Conservation (phyloP, 2,113 vertebrate species). For the Artemisiospiza belli region DNA sequence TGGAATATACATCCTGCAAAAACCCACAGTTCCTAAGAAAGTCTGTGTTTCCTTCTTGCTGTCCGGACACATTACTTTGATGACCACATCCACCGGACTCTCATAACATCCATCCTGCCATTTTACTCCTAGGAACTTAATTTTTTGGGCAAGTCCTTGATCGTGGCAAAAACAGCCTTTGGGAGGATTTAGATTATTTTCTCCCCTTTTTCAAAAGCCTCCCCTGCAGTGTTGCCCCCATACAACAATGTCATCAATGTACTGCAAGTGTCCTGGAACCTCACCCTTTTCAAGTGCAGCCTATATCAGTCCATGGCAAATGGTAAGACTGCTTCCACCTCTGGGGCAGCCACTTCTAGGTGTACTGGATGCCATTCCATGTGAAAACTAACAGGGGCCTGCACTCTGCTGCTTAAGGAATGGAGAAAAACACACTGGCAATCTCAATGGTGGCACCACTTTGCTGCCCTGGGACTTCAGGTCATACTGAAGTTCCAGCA, state of each 20-base stretch:
- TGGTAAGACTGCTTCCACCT: neutral
- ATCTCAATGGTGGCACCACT: neutral
- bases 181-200: neutral
- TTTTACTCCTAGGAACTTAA: neutral
- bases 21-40: neutral
- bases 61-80: neutral
- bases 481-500: neutral
- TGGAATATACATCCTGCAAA: neutral
- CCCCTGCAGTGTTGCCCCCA: neutral
- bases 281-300: neutral
- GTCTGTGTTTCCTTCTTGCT: neutral
- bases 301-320: neutral
- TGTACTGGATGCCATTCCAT: neutral
- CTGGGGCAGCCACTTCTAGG: neutral
- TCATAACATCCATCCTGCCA: neutral
- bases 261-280: neutral
- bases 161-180: neutral
- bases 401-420: neutral
- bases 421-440: neutral
- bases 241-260: neutral
- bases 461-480: neutral
- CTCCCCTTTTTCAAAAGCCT: neutral
- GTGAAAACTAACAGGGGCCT: neutral
- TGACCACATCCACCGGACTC: neutral
- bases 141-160: neutral